A percentile compares a stretch with the other conserved stretches of the same genome.
phyloP scores from a whole-genome alignment of 2,888 invertebrate species.

The Drosophila eohydei region DNA sequence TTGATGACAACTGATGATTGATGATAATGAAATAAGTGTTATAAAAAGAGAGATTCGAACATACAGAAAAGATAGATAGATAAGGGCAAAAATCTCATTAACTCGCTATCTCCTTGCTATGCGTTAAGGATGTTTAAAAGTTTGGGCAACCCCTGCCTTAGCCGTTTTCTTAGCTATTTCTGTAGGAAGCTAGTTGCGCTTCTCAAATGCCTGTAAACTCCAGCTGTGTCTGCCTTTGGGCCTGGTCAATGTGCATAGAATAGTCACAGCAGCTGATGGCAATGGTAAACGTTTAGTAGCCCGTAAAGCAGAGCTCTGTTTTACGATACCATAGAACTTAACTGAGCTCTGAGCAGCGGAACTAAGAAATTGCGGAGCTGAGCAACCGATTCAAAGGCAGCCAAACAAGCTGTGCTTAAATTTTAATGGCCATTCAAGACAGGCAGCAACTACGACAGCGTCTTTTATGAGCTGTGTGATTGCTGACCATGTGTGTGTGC shows the following conservation, averaged over 20 bases:
- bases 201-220: background rate
- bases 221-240: constrained; percentile 7
- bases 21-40: background rate
- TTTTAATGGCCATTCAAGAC: constrained; percentile 75
- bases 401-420: constrained; percentile 68
- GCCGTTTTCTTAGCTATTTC: background rate
- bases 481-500: constrained; percentile 41
- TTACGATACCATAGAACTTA: constrained; percentile 40
- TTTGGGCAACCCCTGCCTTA: too few species aligned
- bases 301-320: constrained; percentile 53
- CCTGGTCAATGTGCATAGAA: constrained; percentile 42
- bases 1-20: background rate
- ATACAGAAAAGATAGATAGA: background rate
- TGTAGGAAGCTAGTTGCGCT: background rate
- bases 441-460: constrained; percentile 47
- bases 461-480: constrained; percentile 79
- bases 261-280: constrained; percentile 52
- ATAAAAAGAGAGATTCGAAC: background rate
- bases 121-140: too few species aligned
- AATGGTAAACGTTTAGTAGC: constrained; percentile 59
- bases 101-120: background rate
- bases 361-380: constrained; percentile 11
- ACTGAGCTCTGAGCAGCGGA: background rate
- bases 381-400: constrained; percentile 22
- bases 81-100: background rate